phyloP scores from a whole-genome alignment of 2,113 vertebrate species.

The Crotalus helleri region DNA sequence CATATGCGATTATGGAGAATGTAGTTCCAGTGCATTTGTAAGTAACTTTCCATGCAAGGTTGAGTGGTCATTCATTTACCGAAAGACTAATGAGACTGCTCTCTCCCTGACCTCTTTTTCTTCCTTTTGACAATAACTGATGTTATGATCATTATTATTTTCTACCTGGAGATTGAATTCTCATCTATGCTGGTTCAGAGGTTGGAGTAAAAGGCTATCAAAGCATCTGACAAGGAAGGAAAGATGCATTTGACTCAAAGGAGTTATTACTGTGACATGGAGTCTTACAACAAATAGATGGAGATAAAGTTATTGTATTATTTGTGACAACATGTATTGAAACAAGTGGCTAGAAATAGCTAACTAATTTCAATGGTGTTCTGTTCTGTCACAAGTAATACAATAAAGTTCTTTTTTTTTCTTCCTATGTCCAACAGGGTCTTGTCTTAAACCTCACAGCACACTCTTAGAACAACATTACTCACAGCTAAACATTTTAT shows the following conservation, averaged over 20 bases:
- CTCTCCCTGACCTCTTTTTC: not conserved
- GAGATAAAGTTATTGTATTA: slow-evolving; percentile 39
- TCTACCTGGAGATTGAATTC: not conserved
- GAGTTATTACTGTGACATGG: slow-evolving; percentile 20
- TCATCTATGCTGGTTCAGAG: slow-evolving; percentile 4
- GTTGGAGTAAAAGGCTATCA: not conserved
- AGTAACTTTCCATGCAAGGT: not conserved
- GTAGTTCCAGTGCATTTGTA: slow-evolving; percentile 41
- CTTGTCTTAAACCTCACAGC: not conserved
- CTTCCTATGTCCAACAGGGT: slow-evolving; percentile 8
- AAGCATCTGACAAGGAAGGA: slow-evolving; percentile 22
- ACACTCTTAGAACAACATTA: not conserved
- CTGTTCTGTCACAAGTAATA: slow-evolving; percentile 36
- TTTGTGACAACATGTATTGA: slow-evolving; percentile 28
- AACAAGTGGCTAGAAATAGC: slow-evolving; percentile 25
- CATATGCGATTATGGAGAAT: slow-evolving; percentile 27
- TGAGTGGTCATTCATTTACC: slow-evolving; percentile 29
- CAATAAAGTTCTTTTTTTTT: slow-evolving; percentile 26
- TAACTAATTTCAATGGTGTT: slow-evolving; percentile 21
- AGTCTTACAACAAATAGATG: slow-evolving; percentile 33
- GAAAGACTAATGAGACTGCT: slow-evolving; percentile 21
- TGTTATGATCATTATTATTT: not conserved
- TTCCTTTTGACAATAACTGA: not conserved
- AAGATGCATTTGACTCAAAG: slow-evolving; percentile 15
- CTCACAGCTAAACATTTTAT: not conserved